Conservation (phyloP, 2,113 vertebrate species). For the Lanius collurio region DNA sequence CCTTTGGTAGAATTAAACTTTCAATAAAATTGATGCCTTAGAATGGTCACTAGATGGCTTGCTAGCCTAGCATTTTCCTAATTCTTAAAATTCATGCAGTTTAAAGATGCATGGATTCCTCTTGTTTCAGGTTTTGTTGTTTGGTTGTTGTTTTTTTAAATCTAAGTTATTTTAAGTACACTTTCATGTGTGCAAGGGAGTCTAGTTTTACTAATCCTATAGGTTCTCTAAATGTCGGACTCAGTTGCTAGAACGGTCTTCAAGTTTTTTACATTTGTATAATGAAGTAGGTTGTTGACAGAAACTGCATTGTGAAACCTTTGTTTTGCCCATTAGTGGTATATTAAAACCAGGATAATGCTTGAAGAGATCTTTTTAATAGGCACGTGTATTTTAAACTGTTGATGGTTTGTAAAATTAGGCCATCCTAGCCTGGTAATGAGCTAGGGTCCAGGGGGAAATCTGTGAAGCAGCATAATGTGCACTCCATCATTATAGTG, state of each 20-base stretch:
- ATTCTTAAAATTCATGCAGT: background rate
- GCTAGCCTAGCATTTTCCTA: slow-evolving; percentile 44
- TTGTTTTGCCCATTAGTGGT: background rate
- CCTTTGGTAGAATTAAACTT: background rate
- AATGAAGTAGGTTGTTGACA: background rate
- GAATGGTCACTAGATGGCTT: slow-evolving; percentile 76
- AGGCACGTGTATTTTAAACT: background rate
- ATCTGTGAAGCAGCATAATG: background rate
- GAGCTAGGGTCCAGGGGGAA: background rate
- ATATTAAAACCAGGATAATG: background rate
- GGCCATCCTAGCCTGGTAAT: background rate
- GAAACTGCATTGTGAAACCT: background rate
- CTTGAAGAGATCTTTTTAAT: background rate
- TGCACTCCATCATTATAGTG: background rate
- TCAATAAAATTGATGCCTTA: background rate
- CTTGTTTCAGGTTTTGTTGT: background rate
- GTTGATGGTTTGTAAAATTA: background rate
- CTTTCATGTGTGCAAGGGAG: slow-evolving; percentile 36
- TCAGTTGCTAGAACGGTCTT: background rate
- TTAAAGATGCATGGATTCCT: background rate
- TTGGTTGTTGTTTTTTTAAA: background rate
- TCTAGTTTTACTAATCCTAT: slow-evolving; percentile 44
- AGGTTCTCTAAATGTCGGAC: slow-evolving; percentile 43
- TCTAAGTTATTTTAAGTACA: slow-evolving; percentile 49
- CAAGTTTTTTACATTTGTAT: background rate